These are phyloP conservation scores for Lycophotia porphyrea DNA, from an alignment of 2,888 invertebrate species.

Conservation along the genomic window DNA sequence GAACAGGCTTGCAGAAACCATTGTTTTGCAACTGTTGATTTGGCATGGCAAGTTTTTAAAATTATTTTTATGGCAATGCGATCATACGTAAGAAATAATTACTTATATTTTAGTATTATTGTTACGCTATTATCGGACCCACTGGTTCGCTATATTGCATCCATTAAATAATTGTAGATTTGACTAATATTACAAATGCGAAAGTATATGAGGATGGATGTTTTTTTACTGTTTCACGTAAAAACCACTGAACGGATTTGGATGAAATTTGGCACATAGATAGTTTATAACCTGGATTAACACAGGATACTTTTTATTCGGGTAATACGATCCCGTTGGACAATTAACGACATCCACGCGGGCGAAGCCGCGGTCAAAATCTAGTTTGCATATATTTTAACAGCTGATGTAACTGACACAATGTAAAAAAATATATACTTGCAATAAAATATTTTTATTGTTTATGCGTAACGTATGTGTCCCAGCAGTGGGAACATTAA, in stretches of 20 bases:
- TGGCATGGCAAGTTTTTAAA: neutral
- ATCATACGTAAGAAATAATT: neutral
- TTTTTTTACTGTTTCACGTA: too few species aligned
- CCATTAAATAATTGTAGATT: neutral
- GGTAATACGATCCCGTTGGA: too few species aligned
- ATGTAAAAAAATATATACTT: neutral
- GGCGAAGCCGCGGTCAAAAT: too few species aligned
- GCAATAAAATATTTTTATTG: slow-evolving; percentile 9
- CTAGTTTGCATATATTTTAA: neutral
- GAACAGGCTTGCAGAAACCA: neutral
- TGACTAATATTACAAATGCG: too few species aligned
- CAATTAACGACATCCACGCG: too few species aligned
- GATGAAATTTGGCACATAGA: too few species aligned
- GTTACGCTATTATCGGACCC: neutral
- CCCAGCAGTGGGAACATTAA: too few species aligned
- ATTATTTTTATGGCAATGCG: neutral
- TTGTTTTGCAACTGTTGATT: neutral
- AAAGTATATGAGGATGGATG: too few species aligned
- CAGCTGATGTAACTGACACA: neutral
- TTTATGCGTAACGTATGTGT: neutral
- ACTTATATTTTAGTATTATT: neutral
- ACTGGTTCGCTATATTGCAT: neutral
- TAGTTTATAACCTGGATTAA: too few species aligned
- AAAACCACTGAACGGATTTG: too few species aligned
- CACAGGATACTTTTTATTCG: too few species aligned